phyloP scores from a whole-genome alignment of 2,888 invertebrate genomes.

The Metalampra italica region DNA sequence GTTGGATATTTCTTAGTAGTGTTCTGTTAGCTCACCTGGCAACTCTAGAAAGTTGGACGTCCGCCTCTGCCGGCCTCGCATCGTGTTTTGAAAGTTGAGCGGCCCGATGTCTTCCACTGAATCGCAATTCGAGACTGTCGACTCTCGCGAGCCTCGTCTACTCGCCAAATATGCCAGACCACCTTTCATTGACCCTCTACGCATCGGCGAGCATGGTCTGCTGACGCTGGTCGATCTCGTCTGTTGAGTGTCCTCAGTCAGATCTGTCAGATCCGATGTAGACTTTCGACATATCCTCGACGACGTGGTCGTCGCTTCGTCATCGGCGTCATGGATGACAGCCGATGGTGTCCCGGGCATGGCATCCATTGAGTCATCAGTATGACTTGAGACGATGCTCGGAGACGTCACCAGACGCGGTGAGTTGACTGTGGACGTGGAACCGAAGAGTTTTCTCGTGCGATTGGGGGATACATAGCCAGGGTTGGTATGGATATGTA shows the following conservation, averaged over 20 bases:
- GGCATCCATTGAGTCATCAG: constrained; percentile 65
- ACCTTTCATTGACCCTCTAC: constrained; percentile 83
- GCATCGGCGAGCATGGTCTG: constrained; percentile 81
- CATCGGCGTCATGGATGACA: constrained; percentile 60
- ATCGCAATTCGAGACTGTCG: constrained; percentile 83
- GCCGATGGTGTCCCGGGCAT: constrained; percentile 65
- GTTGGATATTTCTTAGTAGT: no score
- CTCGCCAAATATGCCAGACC: constrained; percentile 90
- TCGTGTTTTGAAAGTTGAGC: constrained; percentile 87
- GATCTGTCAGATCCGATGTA: constrained; percentile 85
- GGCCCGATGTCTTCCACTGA: constrained; percentile 87
- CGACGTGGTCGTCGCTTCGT: constrained; percentile 65
- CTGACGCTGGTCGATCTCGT: constrained; percentile 80
- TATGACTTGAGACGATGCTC: constrained; percentile 71
- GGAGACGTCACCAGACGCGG: constrained; percentile 64
- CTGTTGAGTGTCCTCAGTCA: constrained; percentile 74
- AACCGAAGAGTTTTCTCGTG: constrained; percentile 60
- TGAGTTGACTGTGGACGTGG: constrained; percentile 67
- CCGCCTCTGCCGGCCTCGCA: constrained; percentile 86
- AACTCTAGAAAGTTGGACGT: constrained; percentile 93
- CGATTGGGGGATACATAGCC: constrained; percentile 78
- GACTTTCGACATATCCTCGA: constrained; percentile 83
- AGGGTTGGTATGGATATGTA: constrained; percentile 80
- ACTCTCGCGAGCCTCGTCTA: constrained; percentile 89
- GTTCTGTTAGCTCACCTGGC: constrained; percentile 80